Evolutionary conservation across 1,140 invertebrate species (phyloP).

Genomic region (Micrasema longulum): DNA sequence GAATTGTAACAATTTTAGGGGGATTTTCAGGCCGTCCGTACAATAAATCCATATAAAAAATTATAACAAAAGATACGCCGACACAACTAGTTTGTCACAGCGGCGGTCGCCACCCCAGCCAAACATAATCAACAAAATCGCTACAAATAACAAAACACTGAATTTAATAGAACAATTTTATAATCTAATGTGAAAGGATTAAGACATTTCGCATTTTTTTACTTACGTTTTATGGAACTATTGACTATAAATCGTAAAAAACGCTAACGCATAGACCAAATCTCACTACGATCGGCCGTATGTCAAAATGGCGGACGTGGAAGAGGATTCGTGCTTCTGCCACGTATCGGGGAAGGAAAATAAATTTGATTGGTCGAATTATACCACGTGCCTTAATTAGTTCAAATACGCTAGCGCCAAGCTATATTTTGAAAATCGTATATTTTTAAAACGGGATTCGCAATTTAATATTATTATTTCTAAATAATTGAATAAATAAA

Average conservation of each 20-base stretch:
- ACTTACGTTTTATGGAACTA: constrained; percentile 75
- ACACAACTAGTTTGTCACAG: constrained; percentile 50
- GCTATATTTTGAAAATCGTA: background rate
- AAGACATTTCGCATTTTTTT: constrained; percentile 41
- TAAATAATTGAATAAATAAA: too few species aligned
- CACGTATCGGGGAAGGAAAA: constrained; percentile 73
- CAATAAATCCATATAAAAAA: constrained; percentile 27
- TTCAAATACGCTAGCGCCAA: constrained; percentile 30
- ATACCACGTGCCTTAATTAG: constrained; percentile 60
- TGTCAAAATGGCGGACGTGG: constrained; percentile 84
- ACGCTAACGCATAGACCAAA: constrained; percentile 77
- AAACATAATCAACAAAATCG: constrained; percentile 43
- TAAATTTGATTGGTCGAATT: constrained; percentile 58
- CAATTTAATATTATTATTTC: background rate
- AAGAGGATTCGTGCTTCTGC: constrained; percentile 79
- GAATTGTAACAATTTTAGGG: background rate
- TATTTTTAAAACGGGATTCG: background rate
- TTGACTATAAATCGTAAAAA: constrained; percentile 73
- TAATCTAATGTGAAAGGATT: constrained; percentile 5
- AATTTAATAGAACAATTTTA: constrained; percentile 24
- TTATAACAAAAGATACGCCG: constrained; percentile 47
- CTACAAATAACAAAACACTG: constrained; percentile 41
- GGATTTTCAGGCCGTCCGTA: background rate
- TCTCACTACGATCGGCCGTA: constrained; percentile 76
- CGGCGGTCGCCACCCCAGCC: constrained; percentile 53